phyloP scores from a whole-genome alignment of 2,888 invertebrate species.

The Drosophila fungiperda region DNA sequence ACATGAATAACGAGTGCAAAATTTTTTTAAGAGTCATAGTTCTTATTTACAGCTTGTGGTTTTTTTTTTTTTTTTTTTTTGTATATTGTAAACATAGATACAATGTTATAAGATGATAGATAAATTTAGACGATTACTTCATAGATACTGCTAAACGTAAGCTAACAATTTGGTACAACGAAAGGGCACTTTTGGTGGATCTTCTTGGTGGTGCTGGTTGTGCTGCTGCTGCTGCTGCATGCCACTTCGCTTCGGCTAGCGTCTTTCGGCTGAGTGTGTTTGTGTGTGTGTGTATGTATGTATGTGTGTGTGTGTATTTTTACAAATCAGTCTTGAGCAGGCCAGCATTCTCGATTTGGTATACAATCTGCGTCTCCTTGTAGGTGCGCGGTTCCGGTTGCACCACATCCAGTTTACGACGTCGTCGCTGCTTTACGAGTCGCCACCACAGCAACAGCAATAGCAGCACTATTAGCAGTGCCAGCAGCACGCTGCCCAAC shows the following conservation, averaged over 20 bases:
- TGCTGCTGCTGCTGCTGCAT: constrained; percentile 16
- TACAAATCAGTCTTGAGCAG: constrained; percentile 91
- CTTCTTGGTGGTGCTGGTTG: constrained; percentile 47
- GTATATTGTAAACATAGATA: constrained; percentile 20
- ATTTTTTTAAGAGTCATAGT: background rate
- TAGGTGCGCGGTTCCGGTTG: constrained; percentile 93
- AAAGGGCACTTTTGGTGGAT: constrained; percentile 76
- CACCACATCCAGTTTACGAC: constrained; percentile 88
- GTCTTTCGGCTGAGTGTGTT: constrained; percentile 67
- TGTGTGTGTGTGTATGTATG: constrained; percentile 28
- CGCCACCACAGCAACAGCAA: constrained; percentile 85
- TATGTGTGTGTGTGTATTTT: constrained; percentile 30
- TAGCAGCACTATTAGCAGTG: constrained; percentile 85
- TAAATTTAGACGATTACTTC: constrained; percentile 7
- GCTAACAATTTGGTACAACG: constrained; percentile 71
- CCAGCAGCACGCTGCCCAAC: constrained; percentile 85
- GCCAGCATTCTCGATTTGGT: constrained; percentile 93
- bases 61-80: constrained; percentile 26
- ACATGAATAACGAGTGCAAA: background rate
- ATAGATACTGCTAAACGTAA: constrained; percentile 44
- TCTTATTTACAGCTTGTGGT: constrained; percentile 50
- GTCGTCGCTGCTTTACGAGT: constrained; percentile 86
- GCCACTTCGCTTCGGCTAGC: constrained; percentile 51
- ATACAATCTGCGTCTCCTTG: constrained; percentile 93
- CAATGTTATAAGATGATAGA: constrained; percentile 14